Evolutionary conservation across 2,888 invertebrate species (phyloP).

Genomic region (Drosophila antonietae): DNA sequence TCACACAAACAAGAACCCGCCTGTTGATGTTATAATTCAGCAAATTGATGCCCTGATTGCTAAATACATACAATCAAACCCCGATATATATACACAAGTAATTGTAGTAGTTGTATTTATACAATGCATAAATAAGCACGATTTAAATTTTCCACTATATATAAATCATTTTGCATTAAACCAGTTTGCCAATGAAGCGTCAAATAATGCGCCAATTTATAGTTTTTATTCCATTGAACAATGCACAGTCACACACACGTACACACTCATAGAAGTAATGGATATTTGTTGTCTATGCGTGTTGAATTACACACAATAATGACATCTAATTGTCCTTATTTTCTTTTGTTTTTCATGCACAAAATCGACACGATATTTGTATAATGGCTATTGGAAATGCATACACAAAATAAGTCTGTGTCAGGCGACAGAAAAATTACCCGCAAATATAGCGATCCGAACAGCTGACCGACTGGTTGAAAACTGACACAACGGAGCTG

Average conservation of each 20-base stretch:
- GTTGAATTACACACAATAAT: conserved; percentile 14
- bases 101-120: neutral
- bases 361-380: conserved; percentile 12
- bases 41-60: neutral
- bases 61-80: neutral
- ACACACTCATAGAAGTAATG: neutral
- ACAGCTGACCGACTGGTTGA: conserved; percentile 57
- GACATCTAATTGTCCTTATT: conserved; percentile 10
- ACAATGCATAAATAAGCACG: conserved; percentile 19
- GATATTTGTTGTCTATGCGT: conserved; percentile 10
- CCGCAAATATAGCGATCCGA: conserved; percentile 37
- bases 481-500: conserved; percentile 30
- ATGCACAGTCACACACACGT: neutral
- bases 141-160: conserved; percentile 12
- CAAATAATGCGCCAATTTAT: conserved; percentile 41
- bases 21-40: conserved; percentile 7
- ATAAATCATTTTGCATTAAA: conserved; percentile 23
- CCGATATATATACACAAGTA: neutral
- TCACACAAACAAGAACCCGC: neutral
- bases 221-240: conserved; percentile 8
- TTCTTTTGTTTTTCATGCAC: conserved; percentile 4
- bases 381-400: conserved; percentile 34
- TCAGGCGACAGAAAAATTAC: conserved; percentile 33
- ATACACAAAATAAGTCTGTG: conserved; percentile 29
- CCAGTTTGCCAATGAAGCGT: conserved; percentile 30